phyloP scores from a whole-genome alignment of 2,797 vertebrate species.

The Coregonus suidteri region DNA sequence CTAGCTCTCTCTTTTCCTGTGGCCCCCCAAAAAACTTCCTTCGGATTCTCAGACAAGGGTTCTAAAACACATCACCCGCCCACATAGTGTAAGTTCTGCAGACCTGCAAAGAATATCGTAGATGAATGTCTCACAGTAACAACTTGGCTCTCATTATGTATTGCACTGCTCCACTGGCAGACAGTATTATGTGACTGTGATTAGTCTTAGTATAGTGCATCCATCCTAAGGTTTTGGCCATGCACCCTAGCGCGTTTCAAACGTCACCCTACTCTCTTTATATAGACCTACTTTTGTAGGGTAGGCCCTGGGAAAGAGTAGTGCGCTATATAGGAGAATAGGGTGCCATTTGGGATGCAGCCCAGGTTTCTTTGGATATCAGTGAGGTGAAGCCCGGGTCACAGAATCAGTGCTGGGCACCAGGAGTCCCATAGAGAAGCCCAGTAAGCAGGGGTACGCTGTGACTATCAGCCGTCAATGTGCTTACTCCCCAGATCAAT shows the following conservation, averaged over 20 bases:
- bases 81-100: constrained; percentile 62
- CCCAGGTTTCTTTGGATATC: constrained; percentile 17
- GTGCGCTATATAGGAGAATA: background rate
- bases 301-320: background rate
- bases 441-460: constrained; percentile 11
- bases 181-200: constrained; percentile 37
- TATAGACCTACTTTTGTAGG: background rate
- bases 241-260: constrained; percentile 8
- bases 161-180: constrained; percentile 36
- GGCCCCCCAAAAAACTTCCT: no score
- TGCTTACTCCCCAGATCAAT: constrained; percentile 54
- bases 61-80: constrained; percentile 58
- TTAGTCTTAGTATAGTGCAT: constrained; percentile 34
- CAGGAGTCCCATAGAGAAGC: constrained; percentile 7
- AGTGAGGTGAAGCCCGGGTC: constrained; percentile 32
- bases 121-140: constrained; percentile 45
- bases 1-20: constrained; percentile 4
- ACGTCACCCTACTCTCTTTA: background rate
- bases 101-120: constrained; percentile 52
- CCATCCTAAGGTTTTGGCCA: constrained; percentile 17
- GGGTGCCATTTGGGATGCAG: background rate
- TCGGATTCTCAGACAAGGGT: constrained; percentile 38
- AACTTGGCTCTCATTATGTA: constrained; percentile 24
- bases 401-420: constrained; percentile 10
- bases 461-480: constrained; percentile 39